Base-by-base conservation (phyloP, 2,888 invertebrate genomes). In the Aspidapion aeneum region DNA sequence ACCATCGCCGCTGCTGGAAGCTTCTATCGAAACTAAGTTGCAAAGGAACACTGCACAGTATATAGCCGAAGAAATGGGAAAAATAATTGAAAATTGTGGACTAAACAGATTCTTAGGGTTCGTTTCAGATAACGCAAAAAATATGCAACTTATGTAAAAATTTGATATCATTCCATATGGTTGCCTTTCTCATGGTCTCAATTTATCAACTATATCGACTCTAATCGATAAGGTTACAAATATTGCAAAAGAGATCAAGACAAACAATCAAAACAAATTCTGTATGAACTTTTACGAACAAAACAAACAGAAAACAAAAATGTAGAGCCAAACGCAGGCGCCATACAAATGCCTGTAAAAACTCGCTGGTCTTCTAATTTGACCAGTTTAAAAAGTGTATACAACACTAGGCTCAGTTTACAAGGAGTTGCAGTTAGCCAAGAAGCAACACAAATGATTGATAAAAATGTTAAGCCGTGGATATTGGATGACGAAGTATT, bases 381-480 rank as follows among this genome's bases (percentile, higher is more conserved):
- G 49, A 48, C n/a, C 49, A 48, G 49, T 48, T 48, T 48, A 48
- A 48, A 48, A 48, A 48, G 49, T 48, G 9, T 48, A 48, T 48
- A 48, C 49, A 48, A 48, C 17, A 55, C 60, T 60, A 60, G 55
- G 21, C 55, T 60, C 55, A 55, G 55, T 55, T 60, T 60, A 55
- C 55, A 60, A 55, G 60, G n/a, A 60, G 60, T 60, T 60, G 55
- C 55, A 55, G 60, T 60, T 60, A 60, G 60, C 48, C 55, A 60
- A 60, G 60, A 60, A 60, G 60, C 55, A 60, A 60, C 60, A 35
- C 52, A 60, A 60, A 60, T 55, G 17, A 55, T 55, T 60, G 55
- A 60, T 60, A 60, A 55, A 60, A 20, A 59, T 21, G 59, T 54
- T 59, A 58, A 58, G n/a, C n/a, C n/a, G n/a, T n/a, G n/a, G n/a